Conservation (phyloP, 2,888 invertebrate genomes). For the Ophion costatus region DNA sequence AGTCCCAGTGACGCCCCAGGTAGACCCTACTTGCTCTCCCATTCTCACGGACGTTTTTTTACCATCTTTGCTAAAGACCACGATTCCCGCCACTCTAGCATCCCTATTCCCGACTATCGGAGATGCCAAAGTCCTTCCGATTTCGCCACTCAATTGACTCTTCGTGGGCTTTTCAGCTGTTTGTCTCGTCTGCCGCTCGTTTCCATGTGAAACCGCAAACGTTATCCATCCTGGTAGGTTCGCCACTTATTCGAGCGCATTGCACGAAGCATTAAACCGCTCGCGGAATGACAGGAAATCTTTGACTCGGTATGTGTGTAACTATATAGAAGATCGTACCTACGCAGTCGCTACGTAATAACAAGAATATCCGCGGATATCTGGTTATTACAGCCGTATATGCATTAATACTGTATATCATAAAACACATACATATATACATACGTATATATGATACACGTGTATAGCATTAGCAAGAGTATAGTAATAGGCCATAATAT, state of each 20-base stretch:
- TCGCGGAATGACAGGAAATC: constrained; percentile 10
- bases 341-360: constrained; percentile 25
- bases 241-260: not conserved
- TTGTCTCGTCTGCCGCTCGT: not conserved
- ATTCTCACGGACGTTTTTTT: no score
- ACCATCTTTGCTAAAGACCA: no score
- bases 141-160: no score
- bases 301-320: not conserved
- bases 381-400: constrained; percentile 45
- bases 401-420: constrained; percentile 13
- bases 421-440: constrained; percentile 19
- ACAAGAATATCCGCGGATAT: constrained; percentile 41
- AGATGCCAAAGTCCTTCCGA: no score
- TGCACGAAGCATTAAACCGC: not conserved
- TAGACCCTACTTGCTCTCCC: no score
- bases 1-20: no score
- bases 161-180: no score
- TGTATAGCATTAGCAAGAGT: constrained; percentile 2
- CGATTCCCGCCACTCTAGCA: no score
- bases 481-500: constrained; percentile 38
- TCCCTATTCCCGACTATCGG: no score
- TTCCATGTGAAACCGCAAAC: not conserved
- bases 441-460: constrained; percentile 10
- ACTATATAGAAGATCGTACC: constrained; percentile 10
- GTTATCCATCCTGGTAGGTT: not conserved